phyloP scores from a whole-genome alignment of 1,140 invertebrate species.

The Trigoniulus corallinus region DNA sequence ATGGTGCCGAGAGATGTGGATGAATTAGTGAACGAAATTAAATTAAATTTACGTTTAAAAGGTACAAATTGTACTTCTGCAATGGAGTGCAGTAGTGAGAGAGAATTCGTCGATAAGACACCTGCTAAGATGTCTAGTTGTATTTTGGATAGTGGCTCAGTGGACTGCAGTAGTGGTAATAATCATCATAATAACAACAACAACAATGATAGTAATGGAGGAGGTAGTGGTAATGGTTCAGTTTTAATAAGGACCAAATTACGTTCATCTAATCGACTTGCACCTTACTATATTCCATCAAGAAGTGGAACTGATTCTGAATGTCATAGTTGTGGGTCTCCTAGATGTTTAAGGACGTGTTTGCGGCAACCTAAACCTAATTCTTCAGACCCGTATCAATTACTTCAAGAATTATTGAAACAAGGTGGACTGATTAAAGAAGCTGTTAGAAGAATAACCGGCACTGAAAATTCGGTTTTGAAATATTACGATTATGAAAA shows the following conservation, averaged over 20 bases:
- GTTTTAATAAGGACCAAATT: too few relatives aligned
- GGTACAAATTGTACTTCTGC: slow-evolving; percentile 23
- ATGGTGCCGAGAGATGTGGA: slow-evolving; percentile 47
- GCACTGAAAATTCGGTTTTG: background rate
- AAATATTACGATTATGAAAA: background rate
- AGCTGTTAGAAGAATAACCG: slow-evolving; percentile 40
- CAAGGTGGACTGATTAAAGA: slow-evolving; percentile 51
- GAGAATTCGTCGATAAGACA: too few relatives aligned
- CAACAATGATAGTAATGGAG: too few relatives aligned
- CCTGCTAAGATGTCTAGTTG: too few relatives aligned
- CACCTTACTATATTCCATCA: too few relatives aligned
- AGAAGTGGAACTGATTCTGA: too few relatives aligned
- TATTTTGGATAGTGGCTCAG: background rate
- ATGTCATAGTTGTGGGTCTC: too few relatives aligned
- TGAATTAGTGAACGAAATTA: slow-evolving; percentile 47
- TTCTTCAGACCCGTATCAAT: slow-evolving; percentile 48
- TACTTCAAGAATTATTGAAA: slow-evolving; percentile 41
- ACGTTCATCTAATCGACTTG: too few relatives aligned
- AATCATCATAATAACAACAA: background rate
- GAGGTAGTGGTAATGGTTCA: too few relatives aligned
- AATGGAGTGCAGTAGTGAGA: background rate
- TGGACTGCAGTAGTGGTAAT: background rate
- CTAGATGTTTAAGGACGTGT: too few relatives aligned
- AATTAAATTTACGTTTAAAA: slow-evolving; percentile 42
- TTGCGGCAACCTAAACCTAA: too few relatives aligned